Percentiles rank a stretch among this genome's conserved stretches.
These are phyloP conservation scores for Anolis sagrei DNA, from an alignment of 2,113 vertebrate species.

Conservation along the genomic window DNA sequence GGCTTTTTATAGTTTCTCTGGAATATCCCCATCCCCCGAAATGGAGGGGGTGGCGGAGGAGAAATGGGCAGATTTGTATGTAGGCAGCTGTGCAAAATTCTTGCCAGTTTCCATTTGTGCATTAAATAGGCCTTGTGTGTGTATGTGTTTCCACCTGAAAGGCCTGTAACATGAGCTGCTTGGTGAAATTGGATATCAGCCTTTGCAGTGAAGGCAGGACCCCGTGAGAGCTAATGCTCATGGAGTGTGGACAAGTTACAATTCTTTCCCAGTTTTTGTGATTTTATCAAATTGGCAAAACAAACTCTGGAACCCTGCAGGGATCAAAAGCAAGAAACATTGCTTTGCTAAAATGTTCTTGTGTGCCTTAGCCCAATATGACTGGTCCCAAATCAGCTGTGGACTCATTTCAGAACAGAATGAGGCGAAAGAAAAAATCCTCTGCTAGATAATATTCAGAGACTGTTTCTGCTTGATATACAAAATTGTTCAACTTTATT, in stretches of 20 bases:
- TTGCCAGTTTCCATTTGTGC: neutral
- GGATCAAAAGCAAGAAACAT: neutral
- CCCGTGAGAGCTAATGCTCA: neutral
- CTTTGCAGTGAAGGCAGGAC: neutral
- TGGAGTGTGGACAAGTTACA: neutral
- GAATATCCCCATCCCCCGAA: neutral
- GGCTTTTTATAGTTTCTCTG: neutral
- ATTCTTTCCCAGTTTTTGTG: neutral
- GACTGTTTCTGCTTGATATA: neutral
- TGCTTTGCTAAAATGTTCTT: neutral
- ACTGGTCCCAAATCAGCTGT: neutral
- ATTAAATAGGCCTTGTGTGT: neutral
- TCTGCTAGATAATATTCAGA: neutral
- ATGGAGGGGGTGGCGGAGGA: no score
- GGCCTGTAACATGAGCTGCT: neutral
- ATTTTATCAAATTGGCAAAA: slow-evolving; percentile 3
- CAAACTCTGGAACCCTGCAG: neutral
- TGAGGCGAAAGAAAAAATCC: neutral
- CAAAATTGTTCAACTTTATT: neutral
- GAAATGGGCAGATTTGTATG: neutral
- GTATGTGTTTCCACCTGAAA: neutral
- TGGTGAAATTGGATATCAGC: no score
- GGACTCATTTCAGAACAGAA: neutral
- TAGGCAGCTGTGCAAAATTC: neutral
- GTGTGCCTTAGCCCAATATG: neutral